These are phyloP conservation scores for Eospalax fontanierii DNA, from an alignment of 2,797 vertebrate species.

Conservation along the genomic window DNA sequence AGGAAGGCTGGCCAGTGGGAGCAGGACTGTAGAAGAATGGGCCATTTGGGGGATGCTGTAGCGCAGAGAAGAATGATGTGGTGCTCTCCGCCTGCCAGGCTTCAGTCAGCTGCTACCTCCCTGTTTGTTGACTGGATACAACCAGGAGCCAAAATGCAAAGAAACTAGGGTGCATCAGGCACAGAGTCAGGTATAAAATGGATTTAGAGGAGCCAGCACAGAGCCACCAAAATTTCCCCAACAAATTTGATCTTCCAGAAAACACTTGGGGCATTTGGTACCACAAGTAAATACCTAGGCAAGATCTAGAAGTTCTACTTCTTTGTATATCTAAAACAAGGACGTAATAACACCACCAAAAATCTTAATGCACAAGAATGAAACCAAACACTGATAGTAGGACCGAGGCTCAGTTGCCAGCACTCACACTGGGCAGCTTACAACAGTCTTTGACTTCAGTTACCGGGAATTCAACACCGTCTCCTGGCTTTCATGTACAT, in stretches of 20 bases:
- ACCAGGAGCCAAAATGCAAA: background rate
- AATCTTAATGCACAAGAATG: background rate
- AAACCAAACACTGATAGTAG: background rate
- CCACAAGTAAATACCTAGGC: background rate
- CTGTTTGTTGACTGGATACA: background rate
- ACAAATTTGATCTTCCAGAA: background rate
- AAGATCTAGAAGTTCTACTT: background rate
- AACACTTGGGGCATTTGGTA: background rate
- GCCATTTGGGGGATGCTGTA: background rate
- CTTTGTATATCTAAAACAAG: background rate
- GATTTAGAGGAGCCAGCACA: background rate
- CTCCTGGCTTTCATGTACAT: no score
- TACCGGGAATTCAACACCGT: no score
- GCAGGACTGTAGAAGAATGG: background rate
- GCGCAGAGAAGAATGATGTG: background rate
- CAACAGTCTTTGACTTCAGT: no score
- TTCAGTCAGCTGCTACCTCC: background rate
- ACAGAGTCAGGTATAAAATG: background rate
- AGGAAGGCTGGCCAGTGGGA: background rate
- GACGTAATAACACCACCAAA: background rate
- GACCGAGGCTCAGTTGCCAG: no score
- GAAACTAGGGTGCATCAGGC: background rate
- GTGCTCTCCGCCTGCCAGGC: background rate
- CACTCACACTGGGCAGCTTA: no score
- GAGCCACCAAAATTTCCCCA: background rate